phyloP scores from a whole-genome alignment of 2,797 vertebrate genomes.

The Garrulus glandarius region DNA sequence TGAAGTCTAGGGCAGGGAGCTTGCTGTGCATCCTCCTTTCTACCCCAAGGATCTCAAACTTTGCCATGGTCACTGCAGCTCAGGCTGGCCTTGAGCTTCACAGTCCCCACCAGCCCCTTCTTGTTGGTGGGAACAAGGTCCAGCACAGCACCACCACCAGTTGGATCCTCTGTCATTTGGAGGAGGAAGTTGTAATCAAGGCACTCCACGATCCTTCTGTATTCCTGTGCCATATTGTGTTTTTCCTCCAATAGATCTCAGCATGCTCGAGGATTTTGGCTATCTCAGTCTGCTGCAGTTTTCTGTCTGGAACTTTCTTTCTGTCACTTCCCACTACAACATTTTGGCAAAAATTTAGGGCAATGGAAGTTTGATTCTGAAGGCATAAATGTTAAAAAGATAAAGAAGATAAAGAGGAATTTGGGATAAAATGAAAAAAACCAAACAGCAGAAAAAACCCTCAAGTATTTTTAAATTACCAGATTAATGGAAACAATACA shows the following conservation, averaged over 20 bases:
- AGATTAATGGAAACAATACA: not conserved
- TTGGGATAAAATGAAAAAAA: not conserved
- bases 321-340: not conserved
- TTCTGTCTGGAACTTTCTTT: not conserved
- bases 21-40: not conserved
- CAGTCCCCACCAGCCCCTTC: not conserved
- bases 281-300: not conserved
- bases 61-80: too few relatives aligned
- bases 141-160: not conserved
- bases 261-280: not conserved
- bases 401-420: not conserved
- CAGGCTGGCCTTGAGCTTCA: not conserved
- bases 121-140: not conserved
- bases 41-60: not conserved
- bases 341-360: not conserved
- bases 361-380: not conserved
- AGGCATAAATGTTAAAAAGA: not conserved
- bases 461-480: not conserved
- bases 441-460: rapidly evolving
- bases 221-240: not conserved
- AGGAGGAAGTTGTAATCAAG: not conserved
- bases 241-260: not conserved
- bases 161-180: not conserved
- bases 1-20: not conserved
- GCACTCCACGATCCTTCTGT: not conserved